phyloP scores from a whole-genome alignment of 2,888 invertebrate species.

The Salpingus planirostris region DNA sequence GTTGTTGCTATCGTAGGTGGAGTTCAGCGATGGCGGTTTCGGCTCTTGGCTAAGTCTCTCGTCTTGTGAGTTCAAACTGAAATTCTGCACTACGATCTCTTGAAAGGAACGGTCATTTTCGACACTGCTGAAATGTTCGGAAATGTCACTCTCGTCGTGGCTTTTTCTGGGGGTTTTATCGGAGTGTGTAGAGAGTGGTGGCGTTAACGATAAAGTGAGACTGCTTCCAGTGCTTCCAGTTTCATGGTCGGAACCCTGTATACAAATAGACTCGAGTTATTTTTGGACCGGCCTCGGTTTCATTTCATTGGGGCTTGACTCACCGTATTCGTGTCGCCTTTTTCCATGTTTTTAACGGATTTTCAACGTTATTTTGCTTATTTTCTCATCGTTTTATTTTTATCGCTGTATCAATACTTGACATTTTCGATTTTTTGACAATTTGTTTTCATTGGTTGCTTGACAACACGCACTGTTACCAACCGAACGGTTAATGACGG shows the following conservation, averaged over 20 bases:
- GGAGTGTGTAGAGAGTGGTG: conserved; percentile 5
- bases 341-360: not conserved
- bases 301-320: too few relatives aligned
- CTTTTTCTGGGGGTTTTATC: not conserved
- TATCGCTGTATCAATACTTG: not conserved
- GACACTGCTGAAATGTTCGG: conserved; percentile 8
- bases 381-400: not conserved
- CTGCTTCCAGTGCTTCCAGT: conserved; percentile 6
- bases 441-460: conserved; percentile 1
- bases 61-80: conserved; percentile 17
- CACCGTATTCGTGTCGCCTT: not conserved
- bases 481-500: too few relatives aligned
- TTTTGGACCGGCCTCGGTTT: conserved; percentile 6
- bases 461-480: too few relatives aligned
- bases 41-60: conserved; percentile 24
- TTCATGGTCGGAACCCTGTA: conserved; percentile 7
- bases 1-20: conserved; percentile 24
- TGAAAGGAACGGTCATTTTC: conserved; percentile 40
- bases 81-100: conserved; percentile 29
- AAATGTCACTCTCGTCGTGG: not conserved
- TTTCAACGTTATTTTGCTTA: not conserved
- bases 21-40: conserved; percentile 22
- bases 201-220: conserved; percentile 10
- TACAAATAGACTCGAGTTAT: conserved; percentile 7
- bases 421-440: not conserved